phyloP scores from a whole-genome alignment of 2,888 invertebrate genomes.

The Linnaemya vulpina region DNA sequence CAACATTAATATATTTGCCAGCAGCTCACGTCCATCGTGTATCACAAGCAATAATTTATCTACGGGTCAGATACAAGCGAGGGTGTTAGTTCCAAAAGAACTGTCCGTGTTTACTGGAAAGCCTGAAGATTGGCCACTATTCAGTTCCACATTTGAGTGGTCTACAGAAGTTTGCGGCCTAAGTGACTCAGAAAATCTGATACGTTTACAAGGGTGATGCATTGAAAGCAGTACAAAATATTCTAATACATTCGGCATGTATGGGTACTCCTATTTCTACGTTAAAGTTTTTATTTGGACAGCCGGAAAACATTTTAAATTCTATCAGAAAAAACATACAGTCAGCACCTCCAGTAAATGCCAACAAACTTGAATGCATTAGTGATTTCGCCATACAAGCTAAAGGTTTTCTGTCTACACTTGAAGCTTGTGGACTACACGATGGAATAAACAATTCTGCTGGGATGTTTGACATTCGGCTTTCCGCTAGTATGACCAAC shows the following conservation, averaged over 20 bases:
- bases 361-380: conserved; percentile 40
- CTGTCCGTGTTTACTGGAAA: conserved; percentile 54
- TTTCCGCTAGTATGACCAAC: conserved; percentile 36
- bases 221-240: conserved; percentile 42
- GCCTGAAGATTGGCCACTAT: conserved; percentile 61
- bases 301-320: conserved; percentile 25
- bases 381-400: conserved; percentile 48
- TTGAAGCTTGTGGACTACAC: conserved; percentile 43
- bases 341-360: conserved; percentile 28
- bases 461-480: conserved; percentile 41
- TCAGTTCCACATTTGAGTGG: conserved; percentile 59
- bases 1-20: background rate
- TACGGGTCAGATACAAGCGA: conserved; percentile 18
- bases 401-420: conserved; percentile 40
- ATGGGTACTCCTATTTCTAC: conserved; percentile 45
- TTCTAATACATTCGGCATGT: conserved; percentile 55
- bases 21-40: background rate
- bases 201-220: conserved; percentile 53
- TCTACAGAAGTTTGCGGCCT: conserved; percentile 60
- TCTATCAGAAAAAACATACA: conserved; percentile 46
- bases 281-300: conserved; percentile 27
- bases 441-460: conserved; percentile 48
- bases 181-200: conserved; percentile 59
- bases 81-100: conserved; percentile 51
- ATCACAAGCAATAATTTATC: background rate